A percentile compares a stretch with the other conserved stretches of the same genome.
Evolutionary conservation across 2,113 vertebrate genomes (phyloP).

Genomic region (Otocyon megalotis): DNA sequence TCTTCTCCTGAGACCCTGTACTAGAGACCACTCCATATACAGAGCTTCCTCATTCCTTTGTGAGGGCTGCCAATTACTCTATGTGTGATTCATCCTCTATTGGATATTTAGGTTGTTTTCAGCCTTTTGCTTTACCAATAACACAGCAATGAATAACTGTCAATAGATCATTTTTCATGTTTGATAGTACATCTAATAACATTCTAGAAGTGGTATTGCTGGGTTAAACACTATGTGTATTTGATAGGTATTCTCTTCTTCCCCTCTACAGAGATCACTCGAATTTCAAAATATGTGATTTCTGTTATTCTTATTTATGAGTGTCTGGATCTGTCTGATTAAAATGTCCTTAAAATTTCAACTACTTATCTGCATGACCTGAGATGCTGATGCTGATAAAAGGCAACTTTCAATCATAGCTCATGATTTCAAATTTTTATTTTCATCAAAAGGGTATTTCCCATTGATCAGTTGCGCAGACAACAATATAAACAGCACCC

Average conservation of each 20-base stretch:
- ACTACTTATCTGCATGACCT: background rate
- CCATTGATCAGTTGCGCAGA: background rate
- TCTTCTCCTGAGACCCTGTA: background rate
- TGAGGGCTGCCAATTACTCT: background rate
- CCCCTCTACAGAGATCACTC: background rate
- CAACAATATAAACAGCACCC: background rate
- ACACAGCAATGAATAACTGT: background rate
- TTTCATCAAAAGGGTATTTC: slow-evolving; percentile 48
- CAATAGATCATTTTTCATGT: slow-evolving; percentile 45
- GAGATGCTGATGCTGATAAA: background rate
- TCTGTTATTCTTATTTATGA: background rate
- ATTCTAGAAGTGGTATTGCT: slow-evolving; percentile 18
- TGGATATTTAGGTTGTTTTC: background rate
- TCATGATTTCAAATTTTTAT: slow-evolving; percentile 17
- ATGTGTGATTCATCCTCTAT: background rate
- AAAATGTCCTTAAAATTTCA: background rate
- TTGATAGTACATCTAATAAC: slow-evolving; percentile 54
- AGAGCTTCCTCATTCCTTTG: background rate
- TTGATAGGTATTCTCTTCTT: background rate
- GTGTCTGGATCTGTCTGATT: background rate
- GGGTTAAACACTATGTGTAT: background rate
- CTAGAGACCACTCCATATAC: background rate
- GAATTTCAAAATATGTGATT: background rate
- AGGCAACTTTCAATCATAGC: background rate
- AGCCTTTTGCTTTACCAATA: slow-evolving; percentile 18